These are phyloP conservation scores for Cactoblastis cactorum DNA, from an alignment of 2,888 invertebrate species.

Conservation along the genomic window DNA sequence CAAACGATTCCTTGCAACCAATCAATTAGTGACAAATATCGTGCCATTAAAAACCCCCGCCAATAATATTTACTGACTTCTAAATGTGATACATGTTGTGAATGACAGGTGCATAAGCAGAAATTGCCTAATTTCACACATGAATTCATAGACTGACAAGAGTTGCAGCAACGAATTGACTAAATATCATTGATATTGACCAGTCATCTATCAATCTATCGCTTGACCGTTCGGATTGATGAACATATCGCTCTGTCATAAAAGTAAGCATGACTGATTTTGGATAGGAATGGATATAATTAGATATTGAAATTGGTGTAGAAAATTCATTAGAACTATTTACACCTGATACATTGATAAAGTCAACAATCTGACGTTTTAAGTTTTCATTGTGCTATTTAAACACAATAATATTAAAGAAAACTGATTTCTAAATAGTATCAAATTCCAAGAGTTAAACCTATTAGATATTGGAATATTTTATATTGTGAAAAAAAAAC, in stretches of 20 bases:
- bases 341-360: no score
- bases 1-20: no score
- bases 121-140: slow-evolving; percentile 16
- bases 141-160: slow-evolving; percentile 6
- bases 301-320: no score
- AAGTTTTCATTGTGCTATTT: no score
- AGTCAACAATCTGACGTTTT: no score
- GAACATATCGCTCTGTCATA: slow-evolving; percentile 5
- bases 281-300: slow-evolving; percentile 9
- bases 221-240: slow-evolving; percentile 12
- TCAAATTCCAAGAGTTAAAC: no score
- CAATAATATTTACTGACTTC: not conserved
- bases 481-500: not conserved
- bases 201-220: slow-evolving; percentile 17
- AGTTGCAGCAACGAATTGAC: slow-evolving; percentile 13
- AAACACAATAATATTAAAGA: no score
- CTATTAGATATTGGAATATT: no score
- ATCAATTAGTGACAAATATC: no score
- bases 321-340: no score
- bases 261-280: slow-evolving; percentile 11
- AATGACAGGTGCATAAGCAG: slow-evolving; percentile 2
- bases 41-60: no score
- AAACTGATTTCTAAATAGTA: no score
- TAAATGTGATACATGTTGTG: not conserved
- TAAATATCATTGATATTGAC: slow-evolving; percentile 13